phyloP scores from a whole-genome alignment of 1,140 invertebrate species.

The Cherax destructor region DNA sequence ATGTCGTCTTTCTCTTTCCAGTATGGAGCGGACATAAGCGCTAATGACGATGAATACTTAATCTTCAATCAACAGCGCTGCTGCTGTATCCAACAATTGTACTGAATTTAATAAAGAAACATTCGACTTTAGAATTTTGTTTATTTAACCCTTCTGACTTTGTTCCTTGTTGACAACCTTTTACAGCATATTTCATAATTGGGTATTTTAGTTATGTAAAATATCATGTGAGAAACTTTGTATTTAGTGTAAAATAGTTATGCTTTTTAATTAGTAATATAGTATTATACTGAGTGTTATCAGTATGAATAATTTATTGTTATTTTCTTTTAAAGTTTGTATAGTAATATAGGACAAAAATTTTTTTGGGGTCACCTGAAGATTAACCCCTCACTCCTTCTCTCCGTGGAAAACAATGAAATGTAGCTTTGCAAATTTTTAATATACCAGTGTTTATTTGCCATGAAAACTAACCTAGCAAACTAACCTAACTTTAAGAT shows the following conservation, averaged over 20 bases:
- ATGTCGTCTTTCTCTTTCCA: constrained; percentile 61
- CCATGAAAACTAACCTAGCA: background rate
- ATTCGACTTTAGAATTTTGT: background rate
- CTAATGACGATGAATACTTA: constrained; percentile 52
- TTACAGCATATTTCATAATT: background rate
- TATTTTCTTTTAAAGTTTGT: background rate
- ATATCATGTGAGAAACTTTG: background rate
- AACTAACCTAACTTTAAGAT: no score
- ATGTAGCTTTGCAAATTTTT: no score
- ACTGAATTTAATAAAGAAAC: constrained; percentile 5
- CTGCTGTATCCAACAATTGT: constrained; percentile 9
- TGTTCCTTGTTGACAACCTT: constrained; percentile 51
- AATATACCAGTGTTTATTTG: no score
- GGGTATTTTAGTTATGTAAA: background rate
- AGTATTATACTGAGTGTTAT: background rate
- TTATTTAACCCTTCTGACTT: constrained; percentile 56
- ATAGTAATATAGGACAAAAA: background rate
- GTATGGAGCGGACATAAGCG: constrained; percentile 37
- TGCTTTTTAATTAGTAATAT: background rate
- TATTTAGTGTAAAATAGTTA: background rate
- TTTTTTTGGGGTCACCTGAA: no score
- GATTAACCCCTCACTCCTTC: no score
- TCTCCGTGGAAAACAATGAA: no score
- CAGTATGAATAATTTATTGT: background rate
- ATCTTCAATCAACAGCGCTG: constrained; percentile 55